Evolutionary conservation across 1,140 invertebrate species (phyloP).

Genomic region (Saccostrea glomerata): DNA sequence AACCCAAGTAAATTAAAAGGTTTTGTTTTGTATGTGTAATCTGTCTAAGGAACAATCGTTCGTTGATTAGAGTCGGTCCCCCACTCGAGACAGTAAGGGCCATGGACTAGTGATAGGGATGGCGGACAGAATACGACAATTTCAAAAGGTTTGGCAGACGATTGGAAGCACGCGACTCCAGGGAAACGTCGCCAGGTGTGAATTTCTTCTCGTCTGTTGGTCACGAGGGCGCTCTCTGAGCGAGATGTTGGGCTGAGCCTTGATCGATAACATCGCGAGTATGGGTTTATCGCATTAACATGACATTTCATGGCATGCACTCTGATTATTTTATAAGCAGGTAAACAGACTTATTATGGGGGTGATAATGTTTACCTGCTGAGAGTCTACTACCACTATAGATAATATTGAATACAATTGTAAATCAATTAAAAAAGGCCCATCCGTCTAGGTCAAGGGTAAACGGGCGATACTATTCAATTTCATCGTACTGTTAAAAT

Average conservation of each 20-base stretch:
- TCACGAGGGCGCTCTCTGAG: constrained; percentile 36
- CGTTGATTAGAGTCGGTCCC: constrained; percentile 29
- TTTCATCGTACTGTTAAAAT: no score
- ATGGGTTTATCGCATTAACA: constrained; percentile 38
- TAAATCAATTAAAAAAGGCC: constrained; percentile 21
- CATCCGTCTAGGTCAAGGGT: background rate
- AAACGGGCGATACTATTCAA: background rate
- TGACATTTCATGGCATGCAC: constrained; percentile 35
- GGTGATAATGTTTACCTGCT: constrained; percentile 25
- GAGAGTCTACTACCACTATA: constrained; percentile 10
- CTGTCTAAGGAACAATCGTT: constrained; percentile 27
- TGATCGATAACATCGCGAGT: constrained; percentile 37
- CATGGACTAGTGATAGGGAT: constrained; percentile 33
- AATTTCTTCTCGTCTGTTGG: constrained; percentile 37
- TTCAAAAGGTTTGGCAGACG: constrained; percentile 37
- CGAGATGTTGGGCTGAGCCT: constrained; percentile 31
- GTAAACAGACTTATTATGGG: constrained; percentile 22
- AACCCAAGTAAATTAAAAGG: constrained; percentile 33
- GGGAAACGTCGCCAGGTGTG: constrained; percentile 25
- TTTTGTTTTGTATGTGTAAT: constrained; percentile 33
- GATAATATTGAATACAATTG: constrained; percentile 33
- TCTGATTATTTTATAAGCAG: constrained; percentile 35
- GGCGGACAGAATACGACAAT: constrained; percentile 35
- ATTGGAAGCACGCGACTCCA: constrained; percentile 39
- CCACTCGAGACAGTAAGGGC: constrained; percentile 20